Evolutionary conservation across 2,888 invertebrate genomes (phyloP), one percentile per base, ranked within the genome.

Genomic region (Fragum fragum): DNA sequence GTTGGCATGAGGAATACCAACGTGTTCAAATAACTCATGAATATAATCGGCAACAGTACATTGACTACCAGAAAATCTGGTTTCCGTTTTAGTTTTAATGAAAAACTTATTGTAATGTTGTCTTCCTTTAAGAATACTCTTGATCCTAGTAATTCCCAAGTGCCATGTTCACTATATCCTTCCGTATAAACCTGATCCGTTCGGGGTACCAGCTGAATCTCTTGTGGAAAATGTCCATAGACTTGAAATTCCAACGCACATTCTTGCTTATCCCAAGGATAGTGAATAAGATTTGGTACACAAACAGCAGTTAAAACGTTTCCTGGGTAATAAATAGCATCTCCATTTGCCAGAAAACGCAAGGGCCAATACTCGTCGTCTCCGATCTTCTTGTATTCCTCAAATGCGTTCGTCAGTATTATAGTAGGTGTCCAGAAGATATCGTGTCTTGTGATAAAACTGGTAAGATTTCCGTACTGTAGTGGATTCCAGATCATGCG

Each of bases 181-280:
- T 5, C 32, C 14, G 32, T n/a, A n/a, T 18, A 29, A 0, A 61
- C 32, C 11, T 21, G n/a, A 28, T 61, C 14, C 11, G 14, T 0
- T 1, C 6, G n/a, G 0, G 61, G 32, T 7, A 3, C 9, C 1
- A 61, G 18, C n/a, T n/a, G 29, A 7, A 61, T 32, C 28, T 61
- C 61, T 2, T 32, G 11, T 1, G 1, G n/a, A n/a, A 29, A 32
- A 18, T 61, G n/a, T 32, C 61, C 61, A 18, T 18, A 61, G 3
- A 32, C 61, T 2, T 61, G 29, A 32, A 61, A 61, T 21, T 32
- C 29, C 18, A 61, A 28, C 16, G 29, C 71, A 29, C 66, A 66
- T 1, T 6, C n/a, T 23, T 66, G 66, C 6, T 29, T 21, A 32
- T 66, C 66, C 66, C 66, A 66, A 36, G 66, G 66, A 39, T 66